Evolutionary conservation across 1,140 invertebrate genomes (phyloP).

Genomic region (Venustaconcha ellipsiformis): DNA sequence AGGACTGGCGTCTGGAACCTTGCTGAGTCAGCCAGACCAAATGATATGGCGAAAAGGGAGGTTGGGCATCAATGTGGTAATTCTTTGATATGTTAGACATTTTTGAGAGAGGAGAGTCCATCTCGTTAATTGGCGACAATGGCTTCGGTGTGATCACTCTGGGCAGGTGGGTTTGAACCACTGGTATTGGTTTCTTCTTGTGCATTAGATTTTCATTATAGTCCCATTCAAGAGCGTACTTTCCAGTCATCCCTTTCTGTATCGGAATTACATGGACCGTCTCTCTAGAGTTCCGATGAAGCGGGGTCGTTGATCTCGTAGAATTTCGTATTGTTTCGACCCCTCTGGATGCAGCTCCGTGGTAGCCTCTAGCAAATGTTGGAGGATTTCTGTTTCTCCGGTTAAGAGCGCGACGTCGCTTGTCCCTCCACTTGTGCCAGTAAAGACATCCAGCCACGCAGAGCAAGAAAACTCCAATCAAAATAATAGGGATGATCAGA

Average conservation of each 20-base stretch:
- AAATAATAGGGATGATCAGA: constrained; percentile 29
- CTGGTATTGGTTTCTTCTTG: too few species aligned
- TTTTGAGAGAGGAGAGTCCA: constrained; percentile 22
- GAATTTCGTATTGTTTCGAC: constrained; percentile 26
- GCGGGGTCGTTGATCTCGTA: constrained; percentile 30
- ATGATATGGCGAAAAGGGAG: constrained; percentile 23
- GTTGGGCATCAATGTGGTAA: constrained; percentile 17
- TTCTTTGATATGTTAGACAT: constrained; percentile 23
- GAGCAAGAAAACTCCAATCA: constrained; percentile 28
- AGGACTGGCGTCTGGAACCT: background rate
- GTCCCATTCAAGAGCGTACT: constrained; percentile 26
- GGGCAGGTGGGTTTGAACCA: too few species aligned
- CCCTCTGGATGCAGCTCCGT: background rate
- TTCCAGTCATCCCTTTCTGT: constrained; percentile 13
- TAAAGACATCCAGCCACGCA: constrained; percentile 27
- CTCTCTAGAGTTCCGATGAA: constrained; percentile 17
- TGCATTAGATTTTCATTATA: background rate
- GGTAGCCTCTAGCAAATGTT: constrained; percentile 18
- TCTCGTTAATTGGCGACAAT: constrained; percentile 29
- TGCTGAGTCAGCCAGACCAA: background rate
- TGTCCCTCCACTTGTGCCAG: constrained; percentile 37
- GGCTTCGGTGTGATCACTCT: constrained; percentile 9
- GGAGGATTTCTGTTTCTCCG: background rate
- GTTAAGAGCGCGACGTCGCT: constrained; percentile 8
- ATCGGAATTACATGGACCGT: constrained; percentile 23